A percentile compares a stretch with the other conserved stretches of the same genome.
Evolutionary conservation across 2,797 vertebrate species (phyloP).

Genomic region (Neosalanx taihuensis): DNA sequence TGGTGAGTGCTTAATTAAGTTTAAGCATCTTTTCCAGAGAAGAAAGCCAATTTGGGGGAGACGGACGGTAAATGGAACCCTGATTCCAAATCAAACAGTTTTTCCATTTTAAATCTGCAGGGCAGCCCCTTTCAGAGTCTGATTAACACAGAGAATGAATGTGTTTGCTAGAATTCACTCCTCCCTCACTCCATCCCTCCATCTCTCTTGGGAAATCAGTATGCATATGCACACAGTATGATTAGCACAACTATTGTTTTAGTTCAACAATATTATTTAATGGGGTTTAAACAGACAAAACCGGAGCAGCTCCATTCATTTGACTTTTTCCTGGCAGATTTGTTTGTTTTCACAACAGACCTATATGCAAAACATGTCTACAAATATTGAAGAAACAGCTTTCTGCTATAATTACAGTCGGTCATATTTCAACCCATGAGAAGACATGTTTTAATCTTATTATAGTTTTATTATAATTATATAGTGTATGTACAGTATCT

Average conservation of each 20-base stretch:
- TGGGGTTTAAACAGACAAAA: constrained; percentile 84
- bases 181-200: constrained; percentile 75
- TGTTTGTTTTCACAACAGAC: background rate
- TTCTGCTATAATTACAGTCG: background rate
- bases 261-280: constrained; percentile 87
- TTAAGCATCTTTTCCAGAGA: constrained; percentile 85
- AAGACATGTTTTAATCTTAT: background rate
- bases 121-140: constrained; percentile 80
- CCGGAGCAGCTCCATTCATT: constrained; percentile 74
- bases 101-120: constrained; percentile 86
- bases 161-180: constrained; percentile 89
- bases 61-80: constrained; percentile 75
- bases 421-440: background rate
- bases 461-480: background rate
- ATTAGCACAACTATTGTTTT: constrained; percentile 87
- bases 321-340: constrained; percentile 63
- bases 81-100: constrained; percentile 89
- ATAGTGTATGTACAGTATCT: background rate
- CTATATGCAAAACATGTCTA: background rate
- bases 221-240: constrained; percentile 83
- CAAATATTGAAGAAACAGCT: background rate
- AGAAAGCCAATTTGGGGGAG: constrained; percentile 85
- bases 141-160: constrained; percentile 91
- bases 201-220: constrained; percentile 82
- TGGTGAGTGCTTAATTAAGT: constrained; percentile 93